Evolutionary conservation across 2,888 invertebrate species (phyloP), one percentile per base, ranked within the genome.

Genomic region (Syrphus vitripennis): DNA sequence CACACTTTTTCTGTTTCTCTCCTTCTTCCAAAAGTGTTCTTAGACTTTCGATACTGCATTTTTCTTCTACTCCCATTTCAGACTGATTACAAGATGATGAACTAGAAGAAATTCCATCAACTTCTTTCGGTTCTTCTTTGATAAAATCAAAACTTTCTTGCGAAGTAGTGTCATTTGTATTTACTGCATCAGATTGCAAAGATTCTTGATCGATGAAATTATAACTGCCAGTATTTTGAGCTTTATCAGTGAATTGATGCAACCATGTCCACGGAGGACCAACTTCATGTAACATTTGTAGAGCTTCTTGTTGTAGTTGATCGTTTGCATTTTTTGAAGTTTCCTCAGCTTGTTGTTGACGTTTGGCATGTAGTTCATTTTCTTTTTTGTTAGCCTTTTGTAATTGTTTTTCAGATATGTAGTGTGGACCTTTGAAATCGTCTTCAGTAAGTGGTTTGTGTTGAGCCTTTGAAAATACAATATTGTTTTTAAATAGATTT

Each of bases 261-360:
- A 90, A 69, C 89, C 89, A 90, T 12, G 88, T 87, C 90, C 90
- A 90, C 7, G 89, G 89, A 12, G 89, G 89, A 0, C 89, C 89
- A 5, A 89, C 70, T 74, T 88, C 88, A 0, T 48, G 81, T 0
- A 89, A 50, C 55, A 89, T 86, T 59, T 89, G 78, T 0, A 88
- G 14, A 9, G 75, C 78, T 61, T 89, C 89, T 14, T 83, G 26
- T 0, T 81, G 61, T 0, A 88, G 6, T 9, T 48, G 26, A 16
- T 88, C 55, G 1, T 71, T 45, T 0, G 77, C 61, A 10, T 72
- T 48, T 0, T 88, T 50, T 37, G 67, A 74, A 7, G 45, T 61
- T 10, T 24, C 16, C 0, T 74, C 42, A 14, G 77, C 55, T 26
- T 86, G 71, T 24, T 81, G 1, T 26, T 88, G 78, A 9, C 82